phyloP scores from a whole-genome alignment of 2,113 vertebrate genomes.

The Grantiella picta region DNA sequence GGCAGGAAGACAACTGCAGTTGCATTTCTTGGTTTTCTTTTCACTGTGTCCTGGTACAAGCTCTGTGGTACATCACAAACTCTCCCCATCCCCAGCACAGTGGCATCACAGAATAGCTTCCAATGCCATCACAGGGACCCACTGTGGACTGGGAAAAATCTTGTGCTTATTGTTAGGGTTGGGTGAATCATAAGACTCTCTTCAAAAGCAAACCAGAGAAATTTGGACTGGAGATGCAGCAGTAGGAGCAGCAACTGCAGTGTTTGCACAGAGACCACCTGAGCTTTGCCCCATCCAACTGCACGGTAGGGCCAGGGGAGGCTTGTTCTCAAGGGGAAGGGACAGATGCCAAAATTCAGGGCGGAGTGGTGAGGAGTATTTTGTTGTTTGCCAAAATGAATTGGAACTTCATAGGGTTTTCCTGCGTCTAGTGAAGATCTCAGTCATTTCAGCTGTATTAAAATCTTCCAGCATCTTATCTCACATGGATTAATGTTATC shows the following conservation, averaged over 20 bases:
- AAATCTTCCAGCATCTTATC: conserved; percentile 4
- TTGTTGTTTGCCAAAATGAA: background rate
- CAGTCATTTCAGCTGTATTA: background rate
- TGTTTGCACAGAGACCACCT: background rate
- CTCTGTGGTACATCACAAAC: background rate
- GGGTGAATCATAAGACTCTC: background rate
- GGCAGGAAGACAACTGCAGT: background rate
- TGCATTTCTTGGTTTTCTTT: background rate
- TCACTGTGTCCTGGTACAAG: background rate
- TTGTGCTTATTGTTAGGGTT: background rate
- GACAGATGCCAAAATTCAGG: background rate
- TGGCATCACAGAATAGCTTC: background rate
- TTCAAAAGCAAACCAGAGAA: background rate
- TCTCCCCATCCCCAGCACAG: background rate
- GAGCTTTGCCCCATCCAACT: background rate
- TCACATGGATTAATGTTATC: background rate
- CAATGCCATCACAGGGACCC: background rate
- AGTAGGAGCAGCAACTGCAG: background rate
- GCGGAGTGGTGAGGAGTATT: background rate
- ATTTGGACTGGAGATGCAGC: background rate
- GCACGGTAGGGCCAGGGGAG: background rate
- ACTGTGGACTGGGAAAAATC: background rate
- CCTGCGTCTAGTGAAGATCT: background rate
- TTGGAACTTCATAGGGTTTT: conserved; percentile 1
- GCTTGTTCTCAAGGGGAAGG: background rate